Conservation (phyloP, 2,113 vertebrate genomes). For the Cyanoliseus patagonus region DNA sequence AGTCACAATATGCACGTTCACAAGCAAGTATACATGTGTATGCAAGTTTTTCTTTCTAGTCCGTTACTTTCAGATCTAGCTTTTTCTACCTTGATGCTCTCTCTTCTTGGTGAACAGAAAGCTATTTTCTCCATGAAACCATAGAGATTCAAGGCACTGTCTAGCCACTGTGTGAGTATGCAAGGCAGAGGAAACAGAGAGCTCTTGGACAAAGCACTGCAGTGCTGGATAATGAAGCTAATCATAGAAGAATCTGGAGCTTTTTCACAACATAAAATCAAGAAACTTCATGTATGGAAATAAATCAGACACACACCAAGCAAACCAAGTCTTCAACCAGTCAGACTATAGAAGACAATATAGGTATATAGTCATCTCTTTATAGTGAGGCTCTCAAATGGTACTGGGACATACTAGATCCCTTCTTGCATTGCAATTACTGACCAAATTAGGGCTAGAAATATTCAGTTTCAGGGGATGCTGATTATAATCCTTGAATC, state of each 20-base stretch:
- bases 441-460: neutral
- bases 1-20: neutral
- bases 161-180: neutral
- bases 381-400: neutral
- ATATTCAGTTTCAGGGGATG: neutral
- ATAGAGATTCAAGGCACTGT: neutral
- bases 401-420: neutral
- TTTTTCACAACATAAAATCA: neutral
- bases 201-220: neutral
- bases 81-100: neutral
- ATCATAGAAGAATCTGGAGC: neutral
- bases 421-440: neutral
- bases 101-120: neutral
- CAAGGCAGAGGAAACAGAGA: neutral
- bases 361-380: neutral
- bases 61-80: neutral
- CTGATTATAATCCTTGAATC: neutral
- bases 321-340: neutral
- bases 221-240: neutral
- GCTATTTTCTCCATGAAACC: neutral
- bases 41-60: neutral
- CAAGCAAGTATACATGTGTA: neutral
- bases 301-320: neutral
- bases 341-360: neutral
- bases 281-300: neutral